Base-by-base conservation (phyloP, 2,797 vertebrate genomes). In the Tapera naevia region DNA sequence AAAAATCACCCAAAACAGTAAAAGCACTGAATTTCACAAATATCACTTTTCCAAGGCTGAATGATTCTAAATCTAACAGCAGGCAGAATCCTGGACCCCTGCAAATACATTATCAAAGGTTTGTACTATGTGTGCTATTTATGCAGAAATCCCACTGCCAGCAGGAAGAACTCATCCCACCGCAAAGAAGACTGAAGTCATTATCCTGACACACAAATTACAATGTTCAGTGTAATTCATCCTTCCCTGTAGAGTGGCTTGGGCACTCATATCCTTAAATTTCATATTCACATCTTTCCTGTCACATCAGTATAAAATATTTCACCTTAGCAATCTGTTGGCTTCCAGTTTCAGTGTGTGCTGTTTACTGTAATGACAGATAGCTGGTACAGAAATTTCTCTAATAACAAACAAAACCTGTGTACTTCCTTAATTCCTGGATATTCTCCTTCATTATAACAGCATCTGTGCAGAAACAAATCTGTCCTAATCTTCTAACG, bases 341-440 rank as follows among this genome's bases (percentile, higher is more conserved):
- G n/a, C 8, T 58, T 89, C 37, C 46, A 27, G 76, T 80, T 84
- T 85, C 64, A 60, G 35, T 3, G 11, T 51, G 48, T 6, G 11
- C 39, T 14, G 14, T 41, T 41, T 13, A 48, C 7, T 28, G 5
- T 25, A 48, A 43, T 1, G 3, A 46, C 4, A 33, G 11, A 48
- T 1, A 71, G 6, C 10, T 56, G 7, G 22, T 7, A 60, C 17
- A 72, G 12, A 33, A 62, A 62, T 54, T 81, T 67, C 22, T 53
- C n/a, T 66, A 88, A 13, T 53, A 72, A 65, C 66, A 91, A 50
- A 67, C 43, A 86, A 85, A 84, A 57, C 22, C 35, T 60, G 8
- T 30, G 13, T 33, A 18, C 5, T 97, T 96, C 83, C 88, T 94
- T 90, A 94, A 90, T 82, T 94, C 94, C 69, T 91, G 70, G 65